These are phyloP conservation scores for Macrosoma leucophasiata DNA, from an alignment of 2,888 invertebrate genomes.

Conservation along the genomic window DNA sequence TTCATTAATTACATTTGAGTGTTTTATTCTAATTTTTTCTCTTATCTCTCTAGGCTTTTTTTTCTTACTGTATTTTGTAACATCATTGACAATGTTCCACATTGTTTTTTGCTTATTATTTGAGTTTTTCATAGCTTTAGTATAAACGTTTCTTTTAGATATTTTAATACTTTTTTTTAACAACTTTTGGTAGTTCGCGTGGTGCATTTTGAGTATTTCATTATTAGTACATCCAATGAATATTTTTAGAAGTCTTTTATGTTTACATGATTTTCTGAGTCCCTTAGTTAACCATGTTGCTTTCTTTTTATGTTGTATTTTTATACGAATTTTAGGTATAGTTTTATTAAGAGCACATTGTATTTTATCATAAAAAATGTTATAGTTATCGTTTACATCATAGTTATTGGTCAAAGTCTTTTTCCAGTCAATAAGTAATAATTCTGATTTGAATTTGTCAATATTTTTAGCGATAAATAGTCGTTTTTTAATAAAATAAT, in stretches of 20 bases:
- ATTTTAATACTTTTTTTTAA: conserved; percentile 6
- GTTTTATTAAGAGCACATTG: background rate
- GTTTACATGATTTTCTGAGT: conserved; percentile 5
- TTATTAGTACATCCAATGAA: background rate
- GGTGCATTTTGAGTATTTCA: background rate
- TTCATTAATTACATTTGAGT: too few relatives aligned
- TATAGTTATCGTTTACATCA: background rate
- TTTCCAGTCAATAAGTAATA: conserved; percentile 1
- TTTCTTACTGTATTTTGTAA: too few relatives aligned
- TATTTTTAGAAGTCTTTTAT: conserved; percentile 4
- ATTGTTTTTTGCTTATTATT: too few relatives aligned
- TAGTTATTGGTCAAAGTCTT: background rate
- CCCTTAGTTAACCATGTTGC: conserved; percentile 6
- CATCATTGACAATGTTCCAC: too few relatives aligned
- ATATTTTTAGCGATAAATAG: background rate
- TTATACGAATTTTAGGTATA: conserved; percentile 1
- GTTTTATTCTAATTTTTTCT: too few relatives aligned
- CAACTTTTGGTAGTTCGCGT: background rate
- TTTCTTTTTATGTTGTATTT: background rate
- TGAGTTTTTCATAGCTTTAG: too few relatives aligned
- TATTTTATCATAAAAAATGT: background rate
- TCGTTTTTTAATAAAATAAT: background rate
- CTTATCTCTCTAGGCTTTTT: too few relatives aligned
- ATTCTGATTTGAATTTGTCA: background rate
- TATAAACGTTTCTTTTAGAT: conserved; percentile 6